phyloP scores from a whole-genome alignment of 1,140 invertebrate species.

The Piezodorus guildinii region DNA sequence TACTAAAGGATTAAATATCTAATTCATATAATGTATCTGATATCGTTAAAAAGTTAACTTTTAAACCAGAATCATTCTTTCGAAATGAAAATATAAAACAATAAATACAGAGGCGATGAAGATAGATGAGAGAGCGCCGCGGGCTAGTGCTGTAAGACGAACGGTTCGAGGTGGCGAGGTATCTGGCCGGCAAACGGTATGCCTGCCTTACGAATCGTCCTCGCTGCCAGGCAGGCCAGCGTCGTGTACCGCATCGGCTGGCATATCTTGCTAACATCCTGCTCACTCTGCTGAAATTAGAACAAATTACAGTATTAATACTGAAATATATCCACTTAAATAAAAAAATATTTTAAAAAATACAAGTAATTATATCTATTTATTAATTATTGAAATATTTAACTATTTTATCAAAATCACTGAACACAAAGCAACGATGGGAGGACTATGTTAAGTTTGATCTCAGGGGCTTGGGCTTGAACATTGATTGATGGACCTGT shows the following conservation, averaged over 20 bases:
- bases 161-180: slow-evolving; percentile 12
- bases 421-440: too few species aligned
- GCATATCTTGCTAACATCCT: slow-evolving; percentile 46
- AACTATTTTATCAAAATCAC: too few species aligned
- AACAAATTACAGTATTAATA: too few species aligned
- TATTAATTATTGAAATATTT: too few species aligned
- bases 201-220: slow-evolving; percentile 51
- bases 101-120: background rate
- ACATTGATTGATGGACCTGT: too few species aligned
- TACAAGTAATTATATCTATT: too few species aligned
- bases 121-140: background rate
- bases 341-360: too few species aligned
- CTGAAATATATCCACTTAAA: too few species aligned
- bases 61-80: slow-evolving; percentile 1
- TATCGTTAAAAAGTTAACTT: too few species aligned
- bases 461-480: too few species aligned
- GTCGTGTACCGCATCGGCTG: slow-evolving; percentile 66
- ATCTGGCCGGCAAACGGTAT: slow-evolving; percentile 19
- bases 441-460: too few species aligned
- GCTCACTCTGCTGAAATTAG: slow-evolving; percentile 30
- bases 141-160: slow-evolving; percentile 22
- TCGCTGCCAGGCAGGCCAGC: slow-evolving; percentile 68
- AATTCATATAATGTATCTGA: too few species aligned
- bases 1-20: slow-evolving; percentile 11
- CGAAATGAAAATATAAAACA: slow-evolving; percentile 11